These are phyloP conservation scores for Mythimna pallens DNA, from an alignment of 2,888 invertebrate genomes.

Conservation along the genomic window DNA sequence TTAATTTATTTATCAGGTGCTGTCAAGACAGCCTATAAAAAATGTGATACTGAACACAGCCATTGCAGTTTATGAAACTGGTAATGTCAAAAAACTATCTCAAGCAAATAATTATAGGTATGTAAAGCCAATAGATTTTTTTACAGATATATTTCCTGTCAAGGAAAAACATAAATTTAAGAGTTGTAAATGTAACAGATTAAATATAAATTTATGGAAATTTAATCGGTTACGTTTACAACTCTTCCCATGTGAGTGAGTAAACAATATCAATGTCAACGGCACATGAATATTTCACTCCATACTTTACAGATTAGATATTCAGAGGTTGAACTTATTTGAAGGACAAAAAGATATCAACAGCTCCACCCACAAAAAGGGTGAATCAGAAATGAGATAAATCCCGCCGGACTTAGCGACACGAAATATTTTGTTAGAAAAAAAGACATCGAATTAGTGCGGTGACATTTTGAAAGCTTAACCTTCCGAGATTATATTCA, in stretches of 20 bases:
- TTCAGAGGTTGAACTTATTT: slow-evolving; percentile 60
- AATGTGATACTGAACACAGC: no score
- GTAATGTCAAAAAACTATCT: no score
- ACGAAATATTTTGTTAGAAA: slow-evolving; percentile 46
- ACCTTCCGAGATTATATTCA: slow-evolving; percentile 58
- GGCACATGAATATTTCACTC: slow-evolving; percentile 41
- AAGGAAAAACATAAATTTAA: background rate
- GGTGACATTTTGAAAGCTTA: slow-evolving; percentile 33
- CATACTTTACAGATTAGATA: slow-evolving; percentile 48
- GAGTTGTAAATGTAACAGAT: no score
- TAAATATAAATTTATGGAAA: background rate
- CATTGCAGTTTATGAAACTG: background rate
- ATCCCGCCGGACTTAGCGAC: slow-evolving; percentile 45
- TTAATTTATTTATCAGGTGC: background rate
- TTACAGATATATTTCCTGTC: no score
- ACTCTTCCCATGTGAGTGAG: background rate
- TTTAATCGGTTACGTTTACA: background rate
- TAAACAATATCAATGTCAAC: slow-evolving; percentile 6
- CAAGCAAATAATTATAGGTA: no score
- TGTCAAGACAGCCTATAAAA: background rate
- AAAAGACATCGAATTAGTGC: slow-evolving; percentile 37
- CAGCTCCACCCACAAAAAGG: slow-evolving; percentile 56
- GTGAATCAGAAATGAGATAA: slow-evolving; percentile 64
- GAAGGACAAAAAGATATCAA: slow-evolving; percentile 61
- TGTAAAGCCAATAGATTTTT: no score